Conservation (phyloP, 92 coral and sea anemone species). For the Palythoa heliodiscus region DNA sequence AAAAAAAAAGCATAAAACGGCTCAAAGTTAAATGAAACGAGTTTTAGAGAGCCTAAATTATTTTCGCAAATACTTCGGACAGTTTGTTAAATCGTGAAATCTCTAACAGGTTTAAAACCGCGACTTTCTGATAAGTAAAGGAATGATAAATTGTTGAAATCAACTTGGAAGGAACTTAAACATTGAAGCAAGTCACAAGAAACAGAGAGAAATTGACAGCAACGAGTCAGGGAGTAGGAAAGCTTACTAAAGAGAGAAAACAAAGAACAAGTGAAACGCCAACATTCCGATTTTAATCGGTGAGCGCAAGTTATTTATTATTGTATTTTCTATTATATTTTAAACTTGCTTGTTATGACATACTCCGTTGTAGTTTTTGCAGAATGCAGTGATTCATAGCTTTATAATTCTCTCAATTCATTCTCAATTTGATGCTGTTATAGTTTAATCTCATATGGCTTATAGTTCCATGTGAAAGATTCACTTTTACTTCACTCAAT, state of each 20-base stretch:
- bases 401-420: too few relatives aligned
- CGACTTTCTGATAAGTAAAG: background rate
- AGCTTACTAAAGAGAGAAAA: background rate
- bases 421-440: too few relatives aligned
- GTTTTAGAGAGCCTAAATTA: background rate
- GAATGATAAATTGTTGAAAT: background rate
- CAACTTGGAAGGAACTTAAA: background rate
- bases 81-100: background rate
- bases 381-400: too few relatives aligned
- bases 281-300: conserved; percentile 9
- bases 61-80: background rate
- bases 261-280: conserved; percentile 2
- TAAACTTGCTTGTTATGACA: background rate
- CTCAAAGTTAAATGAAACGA: background rate
- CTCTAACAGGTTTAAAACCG: background rate
- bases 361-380: background rate
- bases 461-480: too few relatives aligned
- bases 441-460: too few relatives aligned
- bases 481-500: too few relatives aligned
- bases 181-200: too few relatives aligned
- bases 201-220: background rate
- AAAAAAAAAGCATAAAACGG: background rate
- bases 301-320: background rate
- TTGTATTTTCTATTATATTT: background rate
- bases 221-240: background rate